phyloP scores from a whole-genome alignment of 1,140 invertebrate species.

The Nasonia giraulti region DNA sequence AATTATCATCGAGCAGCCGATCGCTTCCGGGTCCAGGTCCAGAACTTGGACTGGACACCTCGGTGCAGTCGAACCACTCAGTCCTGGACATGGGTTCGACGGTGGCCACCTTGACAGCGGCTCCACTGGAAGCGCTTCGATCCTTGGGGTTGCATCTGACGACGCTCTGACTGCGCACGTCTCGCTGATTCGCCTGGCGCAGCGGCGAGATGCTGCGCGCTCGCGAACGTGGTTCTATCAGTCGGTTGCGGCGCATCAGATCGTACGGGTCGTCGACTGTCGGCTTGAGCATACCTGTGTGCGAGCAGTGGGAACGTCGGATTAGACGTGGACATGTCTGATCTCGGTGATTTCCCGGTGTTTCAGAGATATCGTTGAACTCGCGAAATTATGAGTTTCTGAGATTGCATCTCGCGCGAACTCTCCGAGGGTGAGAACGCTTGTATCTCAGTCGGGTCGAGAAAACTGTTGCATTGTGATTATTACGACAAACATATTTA shows the following conservation, averaged over 20 bases:
- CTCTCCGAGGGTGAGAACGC: no score
- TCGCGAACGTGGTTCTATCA: conserved; percentile 78
- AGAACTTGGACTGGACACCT: background rate
- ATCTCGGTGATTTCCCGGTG: background rate
- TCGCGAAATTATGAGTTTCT: no score
- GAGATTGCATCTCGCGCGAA: no score
- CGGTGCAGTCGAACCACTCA: conserved; percentile 67
- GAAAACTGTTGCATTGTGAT: no score
- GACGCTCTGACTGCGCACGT: conserved; percentile 74
- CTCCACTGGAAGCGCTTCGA: background rate
- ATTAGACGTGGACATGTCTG: background rate
- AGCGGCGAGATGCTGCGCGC: conserved; percentile 78
- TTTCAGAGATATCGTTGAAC: background rate
- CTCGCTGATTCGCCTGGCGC: conserved; percentile 71
- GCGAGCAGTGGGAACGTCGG: background rate
- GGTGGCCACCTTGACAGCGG: background rate
- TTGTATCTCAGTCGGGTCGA: no score
- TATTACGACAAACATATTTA: no score
- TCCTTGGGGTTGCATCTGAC: conserved; percentile 66
- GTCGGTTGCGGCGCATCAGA: conserved; percentile 83
- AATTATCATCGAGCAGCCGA: conserved; percentile 7
- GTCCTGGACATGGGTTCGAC: conserved; percentile 56
- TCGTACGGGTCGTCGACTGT: conserved; percentile 83
- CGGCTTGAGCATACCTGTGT: conserved; percentile 66
- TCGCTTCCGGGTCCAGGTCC: background rate